phyloP scores from a whole-genome alignment of 1,140 invertebrate species.

The Euglossa dilemma region DNA sequence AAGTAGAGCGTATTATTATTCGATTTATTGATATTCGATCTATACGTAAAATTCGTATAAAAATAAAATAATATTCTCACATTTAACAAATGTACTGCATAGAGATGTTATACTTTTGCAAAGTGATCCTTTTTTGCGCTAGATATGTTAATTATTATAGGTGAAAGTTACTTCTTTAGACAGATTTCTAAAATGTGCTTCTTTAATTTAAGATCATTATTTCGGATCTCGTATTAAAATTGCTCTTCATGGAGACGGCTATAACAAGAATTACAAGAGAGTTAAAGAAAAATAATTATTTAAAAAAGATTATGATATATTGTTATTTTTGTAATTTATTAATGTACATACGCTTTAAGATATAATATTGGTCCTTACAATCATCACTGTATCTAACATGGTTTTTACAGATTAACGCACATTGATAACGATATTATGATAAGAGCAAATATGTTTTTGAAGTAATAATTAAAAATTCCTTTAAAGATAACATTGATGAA shows the following conservation, averaged over 20 bases:
- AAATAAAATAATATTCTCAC: neutral
- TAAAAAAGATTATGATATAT: neutral
- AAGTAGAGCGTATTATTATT: neutral
- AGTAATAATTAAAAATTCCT: neutral
- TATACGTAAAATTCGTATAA: neutral
- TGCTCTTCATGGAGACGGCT: neutral
- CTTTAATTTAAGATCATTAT: conserved; percentile 74
- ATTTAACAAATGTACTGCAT: neutral
- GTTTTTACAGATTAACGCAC: neutral
- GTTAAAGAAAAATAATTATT: neutral
- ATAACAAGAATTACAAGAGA: neutral
- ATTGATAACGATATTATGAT: neutral
- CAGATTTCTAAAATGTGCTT: conserved; percentile 74
- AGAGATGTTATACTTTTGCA: neutral
- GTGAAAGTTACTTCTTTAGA: conserved; percentile 49
- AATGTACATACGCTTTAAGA: neutral
- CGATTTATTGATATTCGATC: neutral
- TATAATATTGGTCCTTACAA: neutral
- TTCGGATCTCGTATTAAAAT: conserved; percentile 10
- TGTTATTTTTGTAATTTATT: neutral
- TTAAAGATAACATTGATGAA: neutral
- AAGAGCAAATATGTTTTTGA: neutral
- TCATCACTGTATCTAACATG: no score
- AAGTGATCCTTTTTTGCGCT: neutral
- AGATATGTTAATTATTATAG: conserved; percentile 31